Evolutionary conservation across 2,113 vertebrate species (phyloP).

Genomic region (Phaetusa simplex): DNA sequence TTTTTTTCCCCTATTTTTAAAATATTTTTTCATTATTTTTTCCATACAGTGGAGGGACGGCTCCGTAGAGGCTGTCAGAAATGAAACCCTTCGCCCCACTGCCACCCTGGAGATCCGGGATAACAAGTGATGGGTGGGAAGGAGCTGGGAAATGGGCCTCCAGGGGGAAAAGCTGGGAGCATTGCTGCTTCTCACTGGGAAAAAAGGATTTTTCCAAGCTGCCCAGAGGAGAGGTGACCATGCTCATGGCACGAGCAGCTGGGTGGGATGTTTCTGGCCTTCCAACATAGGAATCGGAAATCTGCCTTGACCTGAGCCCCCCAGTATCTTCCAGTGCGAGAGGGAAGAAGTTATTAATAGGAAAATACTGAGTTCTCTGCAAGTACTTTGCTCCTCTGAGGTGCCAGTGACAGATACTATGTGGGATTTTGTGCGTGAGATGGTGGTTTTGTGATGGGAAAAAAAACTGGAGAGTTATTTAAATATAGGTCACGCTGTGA

Average conservation of each 20-base stretch:
- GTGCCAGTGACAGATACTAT: slow-evolving; percentile 36
- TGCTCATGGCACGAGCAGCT: not conserved
- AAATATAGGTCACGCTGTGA: not conserved
- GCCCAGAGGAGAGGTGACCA: not conserved
- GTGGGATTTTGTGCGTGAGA: slow-evolving; percentile 32
- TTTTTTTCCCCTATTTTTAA: not conserved
- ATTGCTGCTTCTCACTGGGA: not conserved
- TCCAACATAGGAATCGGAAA: not conserved
- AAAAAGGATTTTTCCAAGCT: not conserved
- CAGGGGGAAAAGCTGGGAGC: not conserved
- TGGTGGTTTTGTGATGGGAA: not conserved
- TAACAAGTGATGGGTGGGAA: not conserved
- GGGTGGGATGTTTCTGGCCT: not conserved
- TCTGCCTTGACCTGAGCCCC: not conserved
- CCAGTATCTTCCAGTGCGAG: not conserved
- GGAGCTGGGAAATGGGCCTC: not conserved
- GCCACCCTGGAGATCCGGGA: not conserved
- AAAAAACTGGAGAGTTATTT: not conserved
- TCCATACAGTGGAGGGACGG: not conserved
- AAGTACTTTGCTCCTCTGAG: slow-evolving; percentile 16
- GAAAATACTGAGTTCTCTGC: slow-evolving; percentile 4
- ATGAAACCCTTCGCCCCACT: rapidly evolving
- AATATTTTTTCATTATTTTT: not conserved
- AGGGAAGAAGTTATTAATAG: not conserved
- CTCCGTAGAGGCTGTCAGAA: not conserved